phyloP scores from a whole-genome alignment of 1,140 invertebrate species.

The Drosophila quadrilineata region DNA sequence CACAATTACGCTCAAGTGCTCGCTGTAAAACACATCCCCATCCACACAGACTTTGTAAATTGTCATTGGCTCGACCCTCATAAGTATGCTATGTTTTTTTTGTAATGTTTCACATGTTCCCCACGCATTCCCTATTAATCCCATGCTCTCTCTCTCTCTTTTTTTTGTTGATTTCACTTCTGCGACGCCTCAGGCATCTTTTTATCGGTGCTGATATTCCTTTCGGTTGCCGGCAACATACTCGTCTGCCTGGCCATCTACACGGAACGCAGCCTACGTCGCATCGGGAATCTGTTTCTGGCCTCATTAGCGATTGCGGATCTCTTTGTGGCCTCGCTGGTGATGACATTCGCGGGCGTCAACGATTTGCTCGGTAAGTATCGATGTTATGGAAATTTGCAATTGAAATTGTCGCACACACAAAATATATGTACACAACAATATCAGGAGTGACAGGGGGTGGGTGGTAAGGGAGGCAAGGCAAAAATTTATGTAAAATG shows the following conservation, averaged over 20 bases:
- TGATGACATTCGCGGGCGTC: constrained; percentile 95
- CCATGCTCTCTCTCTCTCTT: neutral
- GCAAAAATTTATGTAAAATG: constrained; percentile 73
- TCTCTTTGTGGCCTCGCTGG: constrained; percentile 95
- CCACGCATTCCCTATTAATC: neutral
- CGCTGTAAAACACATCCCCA: constrained; percentile 6
- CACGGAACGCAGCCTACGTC: constrained; percentile 94
- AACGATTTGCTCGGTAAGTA: constrained; percentile 88
- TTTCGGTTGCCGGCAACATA: constrained; percentile 96
- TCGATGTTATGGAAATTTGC: constrained; percentile 56
- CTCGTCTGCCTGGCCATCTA: constrained; percentile 97
- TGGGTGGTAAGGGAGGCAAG: too few relatives aligned
- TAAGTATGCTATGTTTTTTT: constrained; percentile 62
- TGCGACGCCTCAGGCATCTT: constrained; percentile 86
- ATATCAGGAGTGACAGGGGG: too few relatives aligned
- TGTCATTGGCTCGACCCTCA: constrained; percentile 38
- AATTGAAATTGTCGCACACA: constrained; percentile 62
- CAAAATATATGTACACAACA: too few relatives aligned
- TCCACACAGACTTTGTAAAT: constrained; percentile 6
- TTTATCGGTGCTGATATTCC: constrained; percentile 93
- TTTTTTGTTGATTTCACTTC: neutral
- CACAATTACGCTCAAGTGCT: constrained; percentile 13
- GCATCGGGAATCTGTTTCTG: constrained; percentile 97
- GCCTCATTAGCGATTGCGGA: constrained; percentile 97
- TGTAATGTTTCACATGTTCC: constrained; percentile 35